Evolutionary conservation across 2,888 invertebrate genomes (phyloP).

Genomic region (Epirrhoe alternata): DNA sequence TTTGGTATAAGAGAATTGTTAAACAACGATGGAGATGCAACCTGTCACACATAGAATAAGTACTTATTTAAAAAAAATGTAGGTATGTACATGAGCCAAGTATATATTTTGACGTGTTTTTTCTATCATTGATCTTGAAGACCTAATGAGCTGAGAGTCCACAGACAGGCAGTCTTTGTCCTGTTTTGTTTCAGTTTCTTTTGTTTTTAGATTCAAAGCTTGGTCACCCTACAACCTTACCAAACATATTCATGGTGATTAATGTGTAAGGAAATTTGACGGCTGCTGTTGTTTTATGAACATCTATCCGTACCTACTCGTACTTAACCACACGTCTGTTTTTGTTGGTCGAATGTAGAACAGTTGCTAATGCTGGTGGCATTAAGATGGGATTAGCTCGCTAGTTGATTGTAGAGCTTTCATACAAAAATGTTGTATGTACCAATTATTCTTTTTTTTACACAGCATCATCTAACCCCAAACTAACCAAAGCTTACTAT

Average conservation of each 20-base stretch:
- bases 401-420: constrained; percentile 3
- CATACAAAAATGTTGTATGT: not conserved
- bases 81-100: too few species aligned
- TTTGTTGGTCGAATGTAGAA: constrained; percentile 79
- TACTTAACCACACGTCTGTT: constrained; percentile 83
- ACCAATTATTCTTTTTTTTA: not conserved
- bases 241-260: constrained; percentile 81
- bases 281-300: constrained; percentile 80
- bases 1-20: too few species aligned
- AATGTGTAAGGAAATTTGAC: constrained; percentile 84
- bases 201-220: constrained; percentile 20
- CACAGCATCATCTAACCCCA: too few species aligned
- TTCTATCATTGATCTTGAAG: too few species aligned
- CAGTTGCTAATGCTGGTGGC: constrained; percentile 78
- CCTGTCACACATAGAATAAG: too few species aligned
- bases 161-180: too few species aligned
- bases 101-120: too few species aligned
- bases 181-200: not conserved
- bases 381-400: constrained; percentile 50
- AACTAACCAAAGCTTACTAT: too few species aligned
- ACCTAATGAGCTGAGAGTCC: too few species aligned
- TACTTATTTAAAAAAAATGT: too few species aligned
- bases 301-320: constrained; percentile 62
- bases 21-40: too few species aligned
- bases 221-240: constrained; percentile 67